Percentiles rank a stretch among this genome's conserved stretches.
phyloP scores from a whole-genome alignment of 2,888 invertebrate genomes.

The Axea sp. region DNA sequence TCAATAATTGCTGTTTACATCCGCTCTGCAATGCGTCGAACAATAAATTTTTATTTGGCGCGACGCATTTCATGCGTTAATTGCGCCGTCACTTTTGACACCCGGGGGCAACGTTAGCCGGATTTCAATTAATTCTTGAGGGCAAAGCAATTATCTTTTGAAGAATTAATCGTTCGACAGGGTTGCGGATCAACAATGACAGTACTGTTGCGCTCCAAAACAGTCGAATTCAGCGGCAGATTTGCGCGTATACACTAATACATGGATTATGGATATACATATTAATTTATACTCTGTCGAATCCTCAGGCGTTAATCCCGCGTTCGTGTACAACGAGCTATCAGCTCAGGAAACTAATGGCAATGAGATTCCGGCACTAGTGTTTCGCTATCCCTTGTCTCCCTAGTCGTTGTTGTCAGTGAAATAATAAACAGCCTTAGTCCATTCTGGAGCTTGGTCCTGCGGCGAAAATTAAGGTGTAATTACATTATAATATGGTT shows the following conservation, averaged over 20 bases:
- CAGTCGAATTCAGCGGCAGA: conserved; percentile 29
- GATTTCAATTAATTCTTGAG: conserved; percentile 27
- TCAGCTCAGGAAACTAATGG: conserved; percentile 72
- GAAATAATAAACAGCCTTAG: conserved; percentile 63
- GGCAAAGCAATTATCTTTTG: conserved; percentile 17
- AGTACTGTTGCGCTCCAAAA: conserved; percentile 12
- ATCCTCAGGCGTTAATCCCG: conserved; percentile 68
- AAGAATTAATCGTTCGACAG: conserved; percentile 44
- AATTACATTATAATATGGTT: conserved; percentile 66
- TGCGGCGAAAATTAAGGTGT: conserved; percentile 67
- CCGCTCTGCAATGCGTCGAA: too few relatives aligned
- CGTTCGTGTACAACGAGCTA: conserved; percentile 67
- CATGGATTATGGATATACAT: conserved; percentile 55
- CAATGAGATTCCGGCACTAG: conserved; percentile 68
- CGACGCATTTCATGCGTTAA: neutral
- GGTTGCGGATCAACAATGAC: conserved; percentile 20
- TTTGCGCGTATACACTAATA: conserved; percentile 52
- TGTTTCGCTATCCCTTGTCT: conserved; percentile 54
- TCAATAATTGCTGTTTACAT: neutral
- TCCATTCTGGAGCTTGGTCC: conserved; percentile 31
- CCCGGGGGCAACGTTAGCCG: conserved; percentile 1
- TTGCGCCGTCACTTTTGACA: conserved; percentile 8
- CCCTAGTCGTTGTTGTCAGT: conserved; percentile 12
- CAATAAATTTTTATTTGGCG: conserved; percentile 2
- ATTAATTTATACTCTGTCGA: conserved; percentile 61